Evolutionary conservation across 1,140 invertebrate genomes (phyloP).

Genomic region (Wiebesia pumilae): DNA sequence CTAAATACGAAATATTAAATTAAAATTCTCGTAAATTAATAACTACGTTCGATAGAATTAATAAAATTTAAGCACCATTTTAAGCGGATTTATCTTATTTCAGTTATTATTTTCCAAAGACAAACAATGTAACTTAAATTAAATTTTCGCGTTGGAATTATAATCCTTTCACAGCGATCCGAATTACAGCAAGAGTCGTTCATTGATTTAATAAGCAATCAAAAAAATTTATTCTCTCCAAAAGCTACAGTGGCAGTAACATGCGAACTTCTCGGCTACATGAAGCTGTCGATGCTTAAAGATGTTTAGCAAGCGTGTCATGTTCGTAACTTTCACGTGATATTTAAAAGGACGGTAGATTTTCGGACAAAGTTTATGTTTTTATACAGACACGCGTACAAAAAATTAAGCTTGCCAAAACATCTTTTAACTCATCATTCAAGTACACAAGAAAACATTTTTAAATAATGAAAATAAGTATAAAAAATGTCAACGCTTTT

Average conservation of each 20-base stretch:
- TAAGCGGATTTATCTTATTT: too few species aligned
- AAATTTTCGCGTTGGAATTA: background rate
- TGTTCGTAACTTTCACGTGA: conserved; percentile 43
- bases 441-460: background rate
- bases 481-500: background rate
- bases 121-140: background rate
- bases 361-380: conserved; percentile 16
- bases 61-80: too few species aligned
- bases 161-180: background rate
- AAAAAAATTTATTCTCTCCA: background rate
- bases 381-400: conserved; percentile 8
- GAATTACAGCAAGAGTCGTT: background rate
- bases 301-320: conserved; percentile 38
- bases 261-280: background rate
- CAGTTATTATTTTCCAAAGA: too few species aligned
- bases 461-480: background rate
- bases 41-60: too few species aligned
- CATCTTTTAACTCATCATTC: background rate
- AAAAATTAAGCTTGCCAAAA: background rate
- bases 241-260: conserved; percentile 6
- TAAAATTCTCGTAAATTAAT: too few species aligned
- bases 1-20: too few species aligned
- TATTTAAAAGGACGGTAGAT: conserved; percentile 32
- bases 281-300: conserved; percentile 25
- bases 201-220: background rate